Evolutionary conservation across 2,113 vertebrate species (phyloP).

Genomic region (Syngnathus scovelli): DNA sequence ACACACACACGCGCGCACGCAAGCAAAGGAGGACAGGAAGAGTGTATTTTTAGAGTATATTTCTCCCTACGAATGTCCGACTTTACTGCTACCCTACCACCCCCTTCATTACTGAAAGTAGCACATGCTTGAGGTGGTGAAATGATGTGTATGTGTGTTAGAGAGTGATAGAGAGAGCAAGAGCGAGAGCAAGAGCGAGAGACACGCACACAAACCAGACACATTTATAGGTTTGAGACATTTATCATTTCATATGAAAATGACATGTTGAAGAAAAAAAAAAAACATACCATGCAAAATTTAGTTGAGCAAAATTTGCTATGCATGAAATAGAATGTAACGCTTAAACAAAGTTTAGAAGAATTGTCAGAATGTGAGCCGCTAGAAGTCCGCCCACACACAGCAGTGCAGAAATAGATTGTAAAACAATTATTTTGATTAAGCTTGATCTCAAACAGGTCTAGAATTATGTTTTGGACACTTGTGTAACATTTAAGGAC

Average conservation of each 20-base stretch:
- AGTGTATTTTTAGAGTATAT: slow-evolving; percentile 52
- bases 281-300: not conserved
- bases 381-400: slow-evolving; percentile 34
- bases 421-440: not conserved
- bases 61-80: slow-evolving; percentile 7
- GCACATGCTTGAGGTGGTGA: slow-evolving; percentile 8
- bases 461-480: no score
- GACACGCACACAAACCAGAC: not conserved
- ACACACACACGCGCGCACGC: not conserved
- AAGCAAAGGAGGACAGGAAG: slow-evolving; percentile 42
- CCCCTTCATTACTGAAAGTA: slow-evolving; percentile 21
- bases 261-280: not conserved
- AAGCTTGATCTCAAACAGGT: not conserved
- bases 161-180: not conserved
- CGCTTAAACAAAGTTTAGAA: not conserved
- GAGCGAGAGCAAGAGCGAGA: not conserved
- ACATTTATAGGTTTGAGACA: not conserved
- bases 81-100: slow-evolving; percentile 5
- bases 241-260: not conserved
- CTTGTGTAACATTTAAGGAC: no score
- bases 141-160: not conserved
- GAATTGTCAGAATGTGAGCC: slow-evolving; percentile 35
- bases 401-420: slow-evolving; percentile 12
- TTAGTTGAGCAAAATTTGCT: not conserved
- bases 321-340: not conserved